Base-by-base conservation (phyloP, 2,888 invertebrate genomes). In the Epinotia brunnichana region DNA sequence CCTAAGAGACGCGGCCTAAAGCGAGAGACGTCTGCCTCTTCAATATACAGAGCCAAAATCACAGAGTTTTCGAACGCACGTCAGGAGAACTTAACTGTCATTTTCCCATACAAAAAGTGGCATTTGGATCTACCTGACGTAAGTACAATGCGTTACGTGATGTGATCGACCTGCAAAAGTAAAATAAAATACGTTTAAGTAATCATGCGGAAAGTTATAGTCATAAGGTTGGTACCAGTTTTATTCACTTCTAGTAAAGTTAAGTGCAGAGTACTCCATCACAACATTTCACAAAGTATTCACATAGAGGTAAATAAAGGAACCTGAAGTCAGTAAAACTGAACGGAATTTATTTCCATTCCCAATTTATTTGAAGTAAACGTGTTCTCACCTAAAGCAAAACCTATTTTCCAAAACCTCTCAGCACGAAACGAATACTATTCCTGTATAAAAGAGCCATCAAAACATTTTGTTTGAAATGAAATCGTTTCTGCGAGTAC, bases 381-480 rank as follows among this genome's bases (percentile, higher is more conserved):
- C 61, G 11, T 17, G 51, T 64, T 66, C 59, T 39, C 64, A 70
- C 57, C 51, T 51, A 62, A 62, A 54, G 48, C 69, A 59, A 69
- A 73, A 63, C 68, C 62, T 39, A 62, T 68, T 68, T 73, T 61
- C 62, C 35, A 35, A 61, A 62, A 68, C 41, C 73, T 73, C 63
- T 29, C 68, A 57, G 62, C 48, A 56, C 29, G 56, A 17, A 67
- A 48, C 39, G 57, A 59, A 69, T 57, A 73, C 57, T 63, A 68
- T 72, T 73, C 41, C 69, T n/a, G 62, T 59, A 73, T 68, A 73
- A 73, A 63, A 73, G 68, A 69, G 68, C 69, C 59, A 73, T 73
- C 69, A 63, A 73, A 73, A 73, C 73, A 73, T 69, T 69, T 69
- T 72, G 72, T 73, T 73, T 73, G 73, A 75, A 75, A 75, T 75